Conservation (phyloP, 2,888 invertebrate genomes). For the Drosophila crucigera region DNA sequence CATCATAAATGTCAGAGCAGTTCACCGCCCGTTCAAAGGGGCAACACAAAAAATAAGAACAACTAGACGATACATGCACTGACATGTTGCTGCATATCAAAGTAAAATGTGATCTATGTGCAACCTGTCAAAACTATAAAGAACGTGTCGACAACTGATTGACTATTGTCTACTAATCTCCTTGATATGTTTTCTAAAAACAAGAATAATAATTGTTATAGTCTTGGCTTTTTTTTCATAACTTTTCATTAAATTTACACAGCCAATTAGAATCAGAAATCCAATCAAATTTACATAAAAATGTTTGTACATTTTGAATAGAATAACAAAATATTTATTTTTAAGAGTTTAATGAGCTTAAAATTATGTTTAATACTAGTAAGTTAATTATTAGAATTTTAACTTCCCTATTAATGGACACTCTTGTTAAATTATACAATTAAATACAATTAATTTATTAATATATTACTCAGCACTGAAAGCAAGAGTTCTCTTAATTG, state of each 20-base stretch:
- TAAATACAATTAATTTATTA: too few species aligned
- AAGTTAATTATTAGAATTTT: neutral
- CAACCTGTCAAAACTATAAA: constrained; percentile 2
- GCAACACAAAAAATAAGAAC: constrained; percentile 14
- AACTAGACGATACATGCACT: constrained; percentile 33
- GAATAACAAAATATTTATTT: neutral
- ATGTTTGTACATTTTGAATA: too few species aligned
- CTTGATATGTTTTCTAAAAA: neutral
- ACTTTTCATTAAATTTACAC: neutral
- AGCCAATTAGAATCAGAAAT: too few species aligned
- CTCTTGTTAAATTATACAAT: too few species aligned
- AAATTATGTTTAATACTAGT: neutral
- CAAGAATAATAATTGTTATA: too few species aligned
- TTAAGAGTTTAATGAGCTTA: neutral
- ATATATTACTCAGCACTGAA: neutral
- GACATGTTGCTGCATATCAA: constrained; percentile 53
- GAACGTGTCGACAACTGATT: constrained; percentile 10
- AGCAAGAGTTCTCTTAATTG: neutral
- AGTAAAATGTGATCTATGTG: constrained; percentile 11
- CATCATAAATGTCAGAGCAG: constrained; percentile 73
- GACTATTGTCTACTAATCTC: constrained; percentile 14
- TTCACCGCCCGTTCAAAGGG: constrained; percentile 17
- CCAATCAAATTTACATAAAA: too few species aligned
- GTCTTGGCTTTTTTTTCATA: neutral
- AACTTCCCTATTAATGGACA: accelerated